These are phyloP conservation scores for Macropodus opercularis DNA, from an alignment of 2,797 vertebrate genomes.

Conservation along the genomic window DNA sequence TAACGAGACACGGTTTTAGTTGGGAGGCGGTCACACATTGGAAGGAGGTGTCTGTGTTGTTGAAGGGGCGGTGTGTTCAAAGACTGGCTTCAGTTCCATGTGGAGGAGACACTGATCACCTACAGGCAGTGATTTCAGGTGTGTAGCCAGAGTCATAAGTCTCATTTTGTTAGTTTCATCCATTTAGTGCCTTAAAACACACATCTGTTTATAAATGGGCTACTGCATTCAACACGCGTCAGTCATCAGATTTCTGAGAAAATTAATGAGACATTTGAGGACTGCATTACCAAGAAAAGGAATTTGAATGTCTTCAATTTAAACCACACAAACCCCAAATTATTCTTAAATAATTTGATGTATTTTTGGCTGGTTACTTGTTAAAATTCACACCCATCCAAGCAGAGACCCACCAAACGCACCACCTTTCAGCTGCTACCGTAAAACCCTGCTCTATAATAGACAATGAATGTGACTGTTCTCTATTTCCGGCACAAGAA, in stretches of 20 bases:
- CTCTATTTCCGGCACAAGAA: background rate
- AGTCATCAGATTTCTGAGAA: too few relatives aligned
- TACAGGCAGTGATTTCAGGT: too few relatives aligned
- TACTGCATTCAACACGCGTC: too few relatives aligned
- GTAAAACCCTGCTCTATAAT: rapidly evolving
- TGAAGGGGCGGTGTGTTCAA: constrained; percentile 2
- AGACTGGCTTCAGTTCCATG: background rate
- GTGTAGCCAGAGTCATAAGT: too few relatives aligned
- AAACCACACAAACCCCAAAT: too few relatives aligned
- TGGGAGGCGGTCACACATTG: constrained; percentile 29
- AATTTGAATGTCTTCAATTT: too few relatives aligned
- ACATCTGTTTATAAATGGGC: background rate
- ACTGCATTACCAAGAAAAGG: too few relatives aligned
- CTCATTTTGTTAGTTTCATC: too few relatives aligned
- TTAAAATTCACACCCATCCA: background rate
- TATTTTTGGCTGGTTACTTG: background rate
- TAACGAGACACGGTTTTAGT: constrained; percentile 18
- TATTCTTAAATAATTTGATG: rapidly evolving
- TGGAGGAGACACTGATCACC: background rate
- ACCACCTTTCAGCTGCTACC: too few relatives aligned
- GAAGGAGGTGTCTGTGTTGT: constrained; percentile 32
- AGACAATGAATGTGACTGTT: rapidly evolving
- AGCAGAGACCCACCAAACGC: background rate
- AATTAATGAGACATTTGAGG: too few relatives aligned
- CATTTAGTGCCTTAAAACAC: background rate